Evolutionary conservation across 1,140 invertebrate genomes (phyloP).

Genomic region (Drosophila athabasca): DNA sequence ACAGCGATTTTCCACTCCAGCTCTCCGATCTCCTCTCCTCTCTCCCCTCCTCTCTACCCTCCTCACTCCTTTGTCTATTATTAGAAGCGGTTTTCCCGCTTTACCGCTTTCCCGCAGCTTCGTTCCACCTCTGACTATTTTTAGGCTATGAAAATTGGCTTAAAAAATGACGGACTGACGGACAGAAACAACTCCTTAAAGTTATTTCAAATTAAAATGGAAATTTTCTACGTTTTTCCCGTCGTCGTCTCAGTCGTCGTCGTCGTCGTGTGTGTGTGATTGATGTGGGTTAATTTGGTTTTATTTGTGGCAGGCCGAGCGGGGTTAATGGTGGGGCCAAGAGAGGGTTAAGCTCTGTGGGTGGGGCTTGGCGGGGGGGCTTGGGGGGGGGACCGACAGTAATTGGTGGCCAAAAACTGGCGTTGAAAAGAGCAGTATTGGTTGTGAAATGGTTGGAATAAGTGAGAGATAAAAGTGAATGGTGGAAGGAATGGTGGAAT

Average conservation of each 20-base stretch:
- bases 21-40: no score
- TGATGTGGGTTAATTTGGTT: constrained; percentile 49
- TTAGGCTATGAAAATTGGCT: constrained; percentile 33
- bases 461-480: constrained; percentile 43
- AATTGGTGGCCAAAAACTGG: constrained; percentile 16
- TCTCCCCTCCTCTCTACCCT: no score
- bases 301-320: constrained; percentile 22
- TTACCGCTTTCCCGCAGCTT: no score
- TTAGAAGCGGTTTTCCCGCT: constrained; percentile 24
- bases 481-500: constrained; percentile 15
- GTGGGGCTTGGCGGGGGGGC: neutral
- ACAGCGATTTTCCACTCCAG: neutral
- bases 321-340: constrained; percentile 20
- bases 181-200: constrained; percentile 25
- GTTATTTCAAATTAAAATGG: constrained; percentile 32
- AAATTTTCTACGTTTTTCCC: constrained; percentile 14
- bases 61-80: constrained; percentile 9
- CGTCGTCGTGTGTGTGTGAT: constrained; percentile 21
- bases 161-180: constrained; percentile 15
- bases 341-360: neutral
- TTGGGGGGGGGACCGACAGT: neutral
- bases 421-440: constrained; percentile 26
- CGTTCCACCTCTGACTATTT: constrained; percentile 10
- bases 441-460: constrained; percentile 23
- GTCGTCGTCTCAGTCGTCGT: no score